Evolutionary conservation across 2,797 vertebrate species (phyloP), one percentile per base, ranked within the genome.

Genomic region (Taenioides sp.): DNA sequence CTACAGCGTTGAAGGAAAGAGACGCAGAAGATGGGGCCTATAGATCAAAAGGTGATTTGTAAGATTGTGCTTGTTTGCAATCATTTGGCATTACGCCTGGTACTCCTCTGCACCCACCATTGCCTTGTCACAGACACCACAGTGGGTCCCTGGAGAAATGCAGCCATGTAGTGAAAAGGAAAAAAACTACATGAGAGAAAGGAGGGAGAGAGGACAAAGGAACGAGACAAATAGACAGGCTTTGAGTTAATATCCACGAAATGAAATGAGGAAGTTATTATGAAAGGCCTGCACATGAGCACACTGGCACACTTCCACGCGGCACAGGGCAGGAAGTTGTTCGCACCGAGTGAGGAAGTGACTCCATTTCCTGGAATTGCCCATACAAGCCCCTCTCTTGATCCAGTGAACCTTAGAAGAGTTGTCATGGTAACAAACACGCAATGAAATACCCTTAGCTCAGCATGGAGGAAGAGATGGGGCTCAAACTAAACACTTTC

Each of bases 331-430:
- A 94, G 94, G 94, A 95, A 95, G 94, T 94, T 94, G 91, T 95
- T 95, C 91, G 68, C 87, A n/a, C 91, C 72, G 80, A 92, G 89
- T 91, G 88, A 93, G 94, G 94, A 95, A 95, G 93, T 91, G 87
- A 91, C 92, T 89, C 91, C 84, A 88, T 92, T 94, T 94, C 94
- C 94, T 95, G 87, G 91, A 92, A 90, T 92, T 88, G 92, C 92
- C 92, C 90, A 82, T 79, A 87, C 83, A 86, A 89, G 86, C 80
- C 77, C 84, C 85, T 79, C 84, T 62, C 28, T 62, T 31, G 85
- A 90, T 89, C 82, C 81, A 87, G 81, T 79, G 76, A 78, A 87
- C 80, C 81, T 76, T 20, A 20, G 20, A 37, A 34, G 60, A 62
- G 85, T 90, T 54, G 82, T 80, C 88, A 89, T 89, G 79, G 91